Evolutionary conservation across 2,888 invertebrate genomes (phyloP).

Genomic region (Orthonychiurus folsomi): DNA sequence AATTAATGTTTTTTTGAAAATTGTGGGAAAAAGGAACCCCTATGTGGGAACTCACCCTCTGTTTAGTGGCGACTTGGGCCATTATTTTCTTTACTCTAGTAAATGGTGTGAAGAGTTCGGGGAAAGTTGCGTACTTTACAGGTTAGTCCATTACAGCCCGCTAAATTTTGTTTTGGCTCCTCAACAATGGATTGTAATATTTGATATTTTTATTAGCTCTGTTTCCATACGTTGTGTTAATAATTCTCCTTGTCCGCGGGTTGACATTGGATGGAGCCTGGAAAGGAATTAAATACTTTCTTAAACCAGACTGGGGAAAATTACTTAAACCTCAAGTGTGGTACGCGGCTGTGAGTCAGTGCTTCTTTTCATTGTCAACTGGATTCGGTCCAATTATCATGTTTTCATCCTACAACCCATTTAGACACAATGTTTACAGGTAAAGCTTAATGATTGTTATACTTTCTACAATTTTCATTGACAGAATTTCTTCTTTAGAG

Average conservation of each 20-base stretch:
- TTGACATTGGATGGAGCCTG: constrained; percentile 55
- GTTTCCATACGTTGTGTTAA: constrained; percentile 72
- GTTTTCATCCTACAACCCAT: constrained; percentile 66
- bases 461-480: not conserved
- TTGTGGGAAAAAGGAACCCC: too few relatives aligned
- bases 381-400: constrained; percentile 66
- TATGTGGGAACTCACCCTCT: too few relatives aligned
- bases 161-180: too few relatives aligned
- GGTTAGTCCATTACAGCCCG: too few relatives aligned
- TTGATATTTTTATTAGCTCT: constrained; percentile 76
- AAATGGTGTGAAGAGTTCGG: too few relatives aligned
- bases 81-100: too few relatives aligned
- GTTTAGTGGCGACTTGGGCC: too few relatives aligned
- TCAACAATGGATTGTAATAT: too few relatives aligned
- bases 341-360: constrained; percentile 69
- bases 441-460: constrained; percentile 41
- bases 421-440: constrained; percentile 62
- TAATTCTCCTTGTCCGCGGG: constrained; percentile 58
- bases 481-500: constrained; percentile 47
- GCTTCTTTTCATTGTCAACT: constrained; percentile 59
- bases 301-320: constrained; percentile 68
- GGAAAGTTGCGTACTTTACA: constrained; percentile 76
- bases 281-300: constrained; percentile 65
- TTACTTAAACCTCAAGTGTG: constrained; percentile 63
- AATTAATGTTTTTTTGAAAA: too few relatives aligned